phyloP scores from a whole-genome alignment of 2,797 vertebrate genomes.

The Pelochelys cantorii region DNA sequence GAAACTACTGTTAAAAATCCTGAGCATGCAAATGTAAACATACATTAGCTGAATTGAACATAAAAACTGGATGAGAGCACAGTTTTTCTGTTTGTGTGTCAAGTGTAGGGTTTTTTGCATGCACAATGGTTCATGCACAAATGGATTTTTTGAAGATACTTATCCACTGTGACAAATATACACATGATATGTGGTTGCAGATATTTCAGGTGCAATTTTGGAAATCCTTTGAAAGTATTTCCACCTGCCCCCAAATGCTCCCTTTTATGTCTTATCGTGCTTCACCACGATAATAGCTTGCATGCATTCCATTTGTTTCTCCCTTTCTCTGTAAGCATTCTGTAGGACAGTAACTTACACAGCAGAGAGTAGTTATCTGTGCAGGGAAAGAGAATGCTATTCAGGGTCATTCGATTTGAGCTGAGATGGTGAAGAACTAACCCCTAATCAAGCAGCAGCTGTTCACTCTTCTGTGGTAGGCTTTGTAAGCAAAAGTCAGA shows the following conservation, averaged over 20 bases:
- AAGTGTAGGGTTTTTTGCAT: background rate
- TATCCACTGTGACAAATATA: background rate
- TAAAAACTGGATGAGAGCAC: background rate
- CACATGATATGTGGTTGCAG: background rate
- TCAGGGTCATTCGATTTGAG: background rate
- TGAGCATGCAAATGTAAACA: fast-evolving
- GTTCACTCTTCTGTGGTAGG: background rate
- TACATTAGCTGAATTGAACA: background rate
- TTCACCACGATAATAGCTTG: background rate
- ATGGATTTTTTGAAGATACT: background rate
- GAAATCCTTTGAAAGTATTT: background rate
- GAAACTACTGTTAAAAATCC: background rate
- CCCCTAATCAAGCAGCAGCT: background rate
- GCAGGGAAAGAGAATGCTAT: background rate
- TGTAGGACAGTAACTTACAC: background rate
- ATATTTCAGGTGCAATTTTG: background rate
- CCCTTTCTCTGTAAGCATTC: background rate
- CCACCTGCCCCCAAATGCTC: background rate
- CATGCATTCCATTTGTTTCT: background rate
- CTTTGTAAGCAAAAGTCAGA: slow-evolving; percentile 28
- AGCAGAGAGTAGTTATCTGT: background rate
- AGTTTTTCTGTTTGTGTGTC: background rate
- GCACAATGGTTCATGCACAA: background rate
- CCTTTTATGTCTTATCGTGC: background rate
- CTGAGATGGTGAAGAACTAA: background rate